phyloP scores from a whole-genome alignment of 2,113 vertebrate genomes.

The Galeopterus variegatus region DNA sequence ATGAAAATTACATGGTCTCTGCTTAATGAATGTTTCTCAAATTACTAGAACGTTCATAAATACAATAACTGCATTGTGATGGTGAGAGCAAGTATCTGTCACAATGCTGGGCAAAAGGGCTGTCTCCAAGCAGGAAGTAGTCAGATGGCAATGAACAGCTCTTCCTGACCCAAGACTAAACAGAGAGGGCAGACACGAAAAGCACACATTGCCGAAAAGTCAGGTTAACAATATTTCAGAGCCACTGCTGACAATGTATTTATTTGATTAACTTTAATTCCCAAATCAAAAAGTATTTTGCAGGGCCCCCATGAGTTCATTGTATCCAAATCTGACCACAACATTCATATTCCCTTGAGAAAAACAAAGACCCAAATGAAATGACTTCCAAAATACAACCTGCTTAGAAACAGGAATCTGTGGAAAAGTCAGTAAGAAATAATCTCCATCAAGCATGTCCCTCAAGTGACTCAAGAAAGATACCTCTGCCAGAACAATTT shows the following conservation, averaged over 20 bases:
- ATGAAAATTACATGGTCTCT: not conserved
- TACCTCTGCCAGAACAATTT: not conserved
- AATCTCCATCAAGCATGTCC: not conserved
- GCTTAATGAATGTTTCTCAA: not conserved
- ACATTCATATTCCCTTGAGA: not conserved
- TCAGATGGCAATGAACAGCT: too few species aligned
- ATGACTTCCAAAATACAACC: not conserved
- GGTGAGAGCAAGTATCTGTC: not conserved
- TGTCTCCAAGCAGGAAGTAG: not conserved
- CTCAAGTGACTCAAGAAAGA: not conserved
- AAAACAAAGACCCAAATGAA: not conserved
- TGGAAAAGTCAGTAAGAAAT: not conserved
- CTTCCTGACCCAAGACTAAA: not conserved
- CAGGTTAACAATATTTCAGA: not conserved
- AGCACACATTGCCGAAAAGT: not conserved
- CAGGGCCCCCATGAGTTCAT: not conserved
- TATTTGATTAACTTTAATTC: too few species aligned
- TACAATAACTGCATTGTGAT: not conserved
- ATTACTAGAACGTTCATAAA: not conserved
- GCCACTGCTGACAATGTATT: too few species aligned
- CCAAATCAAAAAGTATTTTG: too few species aligned
- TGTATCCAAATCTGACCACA: not conserved
- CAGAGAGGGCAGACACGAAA: not conserved
- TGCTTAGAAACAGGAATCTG: not conserved
- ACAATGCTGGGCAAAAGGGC: not conserved